Conservation (phyloP, 1,140 invertebrate species). For the Adelges cooleyi region DNA sequence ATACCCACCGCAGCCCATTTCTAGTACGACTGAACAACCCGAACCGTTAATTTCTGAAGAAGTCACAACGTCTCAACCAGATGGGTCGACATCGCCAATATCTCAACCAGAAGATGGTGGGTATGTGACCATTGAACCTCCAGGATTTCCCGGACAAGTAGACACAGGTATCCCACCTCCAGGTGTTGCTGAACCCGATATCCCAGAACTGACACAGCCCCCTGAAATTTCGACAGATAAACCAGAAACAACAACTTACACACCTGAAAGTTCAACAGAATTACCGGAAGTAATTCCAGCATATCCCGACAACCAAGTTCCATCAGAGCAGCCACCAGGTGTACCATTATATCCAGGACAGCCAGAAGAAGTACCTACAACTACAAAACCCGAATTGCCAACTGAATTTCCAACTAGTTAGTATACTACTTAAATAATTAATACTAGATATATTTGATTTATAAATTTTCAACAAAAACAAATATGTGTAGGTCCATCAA, state of each 20-base stretch:
- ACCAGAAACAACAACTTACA: background rate
- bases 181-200: background rate
- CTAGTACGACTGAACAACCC: slow-evolving; percentile 38
- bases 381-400: background rate
- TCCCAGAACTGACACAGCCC: slow-evolving; percentile 8
- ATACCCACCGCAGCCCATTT: slow-evolving; percentile 37
- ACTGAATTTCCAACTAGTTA: slow-evolving; percentile 13
- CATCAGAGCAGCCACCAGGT: slow-evolving; percentile 10
- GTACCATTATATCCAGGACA: slow-evolving; percentile 21
- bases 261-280: slow-evolving; percentile 6
- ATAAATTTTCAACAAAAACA: slow-evolving; percentile 25
- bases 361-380: background rate
- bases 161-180: background rate
- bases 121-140: background rate
- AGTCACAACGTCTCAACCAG: slow-evolving; percentile 34
- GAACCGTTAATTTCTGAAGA: slow-evolving; percentile 32
- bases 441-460: no score
- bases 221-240: background rate
- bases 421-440: no score
- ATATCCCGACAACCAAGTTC: slow-evolving; percentile 29
- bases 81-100: background rate
- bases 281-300: slow-evolving; percentile 25
- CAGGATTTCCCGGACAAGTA: background rate
- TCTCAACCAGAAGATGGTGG: slow-evolving; percentile 1
- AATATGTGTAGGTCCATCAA: slow-evolving; percentile 33